Evolutionary conservation across 2,113 vertebrate species (phyloP), one percentile per base, ranked within the genome.

Genomic region (Nothocercus nigrocapillus): DNA sequence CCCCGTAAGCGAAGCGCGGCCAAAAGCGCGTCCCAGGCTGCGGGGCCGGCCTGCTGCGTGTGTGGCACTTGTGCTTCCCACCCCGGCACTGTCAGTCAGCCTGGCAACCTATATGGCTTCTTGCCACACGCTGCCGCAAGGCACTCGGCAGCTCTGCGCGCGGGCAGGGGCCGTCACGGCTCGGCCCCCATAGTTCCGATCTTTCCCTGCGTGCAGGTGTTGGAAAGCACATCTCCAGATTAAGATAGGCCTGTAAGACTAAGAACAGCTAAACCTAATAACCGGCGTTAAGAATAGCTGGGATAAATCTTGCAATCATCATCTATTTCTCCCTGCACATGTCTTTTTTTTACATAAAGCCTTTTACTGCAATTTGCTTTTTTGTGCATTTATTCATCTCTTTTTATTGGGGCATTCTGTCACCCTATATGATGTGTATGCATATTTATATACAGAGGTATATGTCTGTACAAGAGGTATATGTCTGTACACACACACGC

Each of bases 261-360:
- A 94, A 82, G 53, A 94, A 90, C 90, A 92, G 27, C 68, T 77
- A 67, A 47, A 15, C n/a, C 86, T 86, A 81, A 86, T 86, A 90
- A 68, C 53, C 67, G 67, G 70, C 21, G 24, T 38, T 85, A 82
- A 88, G 76, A 84, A 82, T 75, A 86, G 21, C 56, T 1, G 0
- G 45, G 88, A 90, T 40, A 93, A 81, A 74, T 88, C 54, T 91
- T 90, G 8, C 20, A 47, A 47, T 59, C 68, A 56, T 70, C 5
- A 74, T 58, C 11, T 54, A n/a, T 80, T 70, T 67, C 22, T 56
- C 45, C 72, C 21, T 92, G 40, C 11, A 5, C 63, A 32, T 28
- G 18, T 67, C 67, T 74, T 51, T 49, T 56, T 49, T 10, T 82
- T 81, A 42, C 2, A 9, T 25, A 74, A 84, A 28, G 44, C 21